phyloP scores from a whole-genome alignment of 2,113 vertebrate genomes.

The Chinchilla lanigera region DNA sequence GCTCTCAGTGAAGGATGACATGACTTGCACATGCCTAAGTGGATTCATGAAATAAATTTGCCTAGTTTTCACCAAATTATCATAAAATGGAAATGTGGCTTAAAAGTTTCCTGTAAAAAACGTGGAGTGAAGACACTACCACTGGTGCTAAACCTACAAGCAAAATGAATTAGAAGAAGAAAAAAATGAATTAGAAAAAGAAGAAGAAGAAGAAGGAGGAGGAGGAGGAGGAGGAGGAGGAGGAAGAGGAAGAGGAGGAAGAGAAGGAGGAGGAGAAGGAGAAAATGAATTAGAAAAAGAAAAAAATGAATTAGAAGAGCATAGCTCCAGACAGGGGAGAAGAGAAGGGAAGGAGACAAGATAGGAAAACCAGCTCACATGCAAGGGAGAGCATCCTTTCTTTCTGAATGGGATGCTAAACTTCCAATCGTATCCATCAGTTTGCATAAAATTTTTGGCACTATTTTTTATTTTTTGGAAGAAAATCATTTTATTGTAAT shows the following conservation, averaged over 20 bases:
- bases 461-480: background rate
- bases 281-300: too few relatives aligned
- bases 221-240: too few relatives aligned
- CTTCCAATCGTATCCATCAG: background rate
- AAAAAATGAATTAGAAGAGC: too few relatives aligned
- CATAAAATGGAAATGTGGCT: background rate
- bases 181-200: too few relatives aligned
- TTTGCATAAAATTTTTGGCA: background rate
- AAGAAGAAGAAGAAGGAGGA: too few relatives aligned
- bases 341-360: background rate
- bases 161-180: too few relatives aligned
- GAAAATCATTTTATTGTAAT: background rate
- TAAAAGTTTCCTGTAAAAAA: background rate
- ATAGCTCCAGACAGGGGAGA: background rate
- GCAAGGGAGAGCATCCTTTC: background rate
- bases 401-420: background rate
- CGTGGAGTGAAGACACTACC: background rate
- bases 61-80: constrained; percentile 20
- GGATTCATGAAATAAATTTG: background rate
- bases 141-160: background rate
- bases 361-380: background rate
- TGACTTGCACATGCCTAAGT: background rate
- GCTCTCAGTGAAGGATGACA: background rate
- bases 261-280: too few relatives aligned
- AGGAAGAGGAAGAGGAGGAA: too few relatives aligned